Percentiles rank a stretch among this genome's conserved stretches.
Evolutionary conservation across 2,888 invertebrate species (phyloP).

Genomic region (Agrenia bidenticulata): DNA sequence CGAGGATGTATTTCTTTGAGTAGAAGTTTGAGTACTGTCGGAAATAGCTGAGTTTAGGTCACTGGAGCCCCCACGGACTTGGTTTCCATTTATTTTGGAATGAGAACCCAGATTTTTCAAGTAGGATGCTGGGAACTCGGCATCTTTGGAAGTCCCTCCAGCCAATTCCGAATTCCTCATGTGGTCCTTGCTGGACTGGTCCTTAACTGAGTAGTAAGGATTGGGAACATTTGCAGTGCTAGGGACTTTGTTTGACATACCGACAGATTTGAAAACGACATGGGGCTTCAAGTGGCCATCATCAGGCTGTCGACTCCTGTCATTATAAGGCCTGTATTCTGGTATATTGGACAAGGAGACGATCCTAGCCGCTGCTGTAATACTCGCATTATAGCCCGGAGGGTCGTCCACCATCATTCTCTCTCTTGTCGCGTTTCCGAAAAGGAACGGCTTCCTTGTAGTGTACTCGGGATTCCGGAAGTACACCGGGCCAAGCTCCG

Average conservation of each 20-base stretch:
- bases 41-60: too few relatives aligned
- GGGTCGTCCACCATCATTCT: too few relatives aligned
- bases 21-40: too few relatives aligned
- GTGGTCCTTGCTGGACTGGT: conserved; percentile 26
- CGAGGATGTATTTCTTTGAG: too few relatives aligned
- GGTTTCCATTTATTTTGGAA: too few relatives aligned
- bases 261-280: conserved; percentile 29
- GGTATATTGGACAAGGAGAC: neutral
- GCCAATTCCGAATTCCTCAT: too few relatives aligned
- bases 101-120: too few relatives aligned
- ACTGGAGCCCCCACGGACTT: too few relatives aligned
- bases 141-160: too few relatives aligned
- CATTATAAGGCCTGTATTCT: conserved; percentile 16
- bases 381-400: neutral
- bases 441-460: conserved; percentile 15
- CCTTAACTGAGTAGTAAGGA: conserved; percentile 39
- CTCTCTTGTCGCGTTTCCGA: conserved; percentile 10
- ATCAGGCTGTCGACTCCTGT: conserved; percentile 23
- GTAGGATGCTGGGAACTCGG: too few relatives aligned
- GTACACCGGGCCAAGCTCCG: conserved; percentile 21
- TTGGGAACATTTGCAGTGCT: conserved; percentile 36
- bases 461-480: conserved; percentile 26
- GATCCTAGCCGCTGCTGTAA: neutral
- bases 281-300: conserved; percentile 25
- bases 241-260: conserved; percentile 30